A percentile compares a stretch with the other conserved stretches of the same genome.
phyloP scores from a whole-genome alignment of 2,113 vertebrate species.

The Euleptes europaea region DNA sequence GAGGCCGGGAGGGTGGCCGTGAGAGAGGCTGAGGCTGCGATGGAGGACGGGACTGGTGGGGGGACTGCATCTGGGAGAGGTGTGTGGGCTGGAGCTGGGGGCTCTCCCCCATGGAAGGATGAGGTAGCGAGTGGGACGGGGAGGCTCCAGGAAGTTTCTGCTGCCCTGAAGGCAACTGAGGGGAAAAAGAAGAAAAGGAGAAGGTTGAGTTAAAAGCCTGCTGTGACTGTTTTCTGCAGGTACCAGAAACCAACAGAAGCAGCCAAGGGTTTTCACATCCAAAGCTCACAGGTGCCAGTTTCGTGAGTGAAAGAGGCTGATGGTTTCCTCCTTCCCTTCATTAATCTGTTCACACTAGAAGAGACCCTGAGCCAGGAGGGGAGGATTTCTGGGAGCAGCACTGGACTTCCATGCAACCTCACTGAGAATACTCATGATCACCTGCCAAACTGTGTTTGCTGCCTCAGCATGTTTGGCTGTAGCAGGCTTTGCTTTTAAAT shows the following conservation, averaged over 20 bases:
- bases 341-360: background rate
- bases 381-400: background rate
- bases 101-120: conserved; percentile 75
- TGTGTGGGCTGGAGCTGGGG: conserved; percentile 84
- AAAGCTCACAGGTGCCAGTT: background rate
- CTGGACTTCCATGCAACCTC: background rate
- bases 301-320: background rate
- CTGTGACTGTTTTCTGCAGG: background rate
- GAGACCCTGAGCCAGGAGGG: background rate
- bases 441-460: background rate
- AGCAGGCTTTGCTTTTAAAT: background rate
- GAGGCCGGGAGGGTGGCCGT: conserved; percentile 65
- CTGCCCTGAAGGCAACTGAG: conserved; percentile 84
- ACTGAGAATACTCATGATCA: background rate
- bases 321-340: background rate
- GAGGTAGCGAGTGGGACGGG: conserved; percentile 78
- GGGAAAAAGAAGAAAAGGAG: conserved; percentile 44
- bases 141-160: conserved; percentile 84
- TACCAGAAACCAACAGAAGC: background rate
- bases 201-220: background rate
- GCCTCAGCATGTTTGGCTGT: background rate
- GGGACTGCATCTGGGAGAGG: conserved; percentile 73
- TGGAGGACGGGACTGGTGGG: conserved; percentile 80
- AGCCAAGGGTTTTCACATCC: background rate
- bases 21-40: conserved; percentile 80